Percentiles rank a stretch among this genome's conserved stretches.
phyloP scores from a whole-genome alignment of 2,888 invertebrate genomes.

The Microplitis manilae region DNA sequence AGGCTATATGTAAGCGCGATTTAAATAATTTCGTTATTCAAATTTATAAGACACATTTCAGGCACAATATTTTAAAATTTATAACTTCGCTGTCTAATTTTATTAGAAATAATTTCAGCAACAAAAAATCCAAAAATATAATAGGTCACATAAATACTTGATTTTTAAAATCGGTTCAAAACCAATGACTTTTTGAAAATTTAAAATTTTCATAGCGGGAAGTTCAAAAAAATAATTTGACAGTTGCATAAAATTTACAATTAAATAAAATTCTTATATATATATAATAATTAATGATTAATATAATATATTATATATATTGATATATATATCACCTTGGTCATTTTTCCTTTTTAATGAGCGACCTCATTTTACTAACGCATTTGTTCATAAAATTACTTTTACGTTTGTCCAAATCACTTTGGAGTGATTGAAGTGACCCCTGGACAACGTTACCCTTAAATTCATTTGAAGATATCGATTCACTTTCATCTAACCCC shows the following conservation, averaged over 20 bases:
- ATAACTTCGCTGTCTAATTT: not conserved
- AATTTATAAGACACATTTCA: constrained; percentile 6
- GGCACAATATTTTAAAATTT: not conserved
- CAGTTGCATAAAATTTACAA: not conserved
- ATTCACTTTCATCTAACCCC: constrained; percentile 62
- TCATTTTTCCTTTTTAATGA: constrained; percentile 60
- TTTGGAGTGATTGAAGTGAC: constrained; percentile 75
- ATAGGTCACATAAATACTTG: too few relatives aligned
- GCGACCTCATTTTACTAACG: constrained; percentile 67
- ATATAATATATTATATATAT: not conserved
- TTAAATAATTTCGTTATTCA: not conserved
- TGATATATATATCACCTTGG: not conserved
- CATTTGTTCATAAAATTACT: constrained; percentile 85
- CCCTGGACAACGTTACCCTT: constrained; percentile 64
- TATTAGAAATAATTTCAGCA: not conserved
- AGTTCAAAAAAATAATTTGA: too few relatives aligned
- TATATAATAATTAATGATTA: constrained; percentile 10
- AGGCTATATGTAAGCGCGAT: not conserved
- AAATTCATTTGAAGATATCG: constrained; percentile 58
- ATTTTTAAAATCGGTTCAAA: too few relatives aligned
- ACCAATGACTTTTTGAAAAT: too few relatives aligned
- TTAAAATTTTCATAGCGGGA: too few relatives aligned
- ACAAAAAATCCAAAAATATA: too few relatives aligned
- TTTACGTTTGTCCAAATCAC: constrained; percentile 78
- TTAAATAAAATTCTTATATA: not conserved